These are phyloP conservation scores for Corvus moneduloides DNA, from an alignment of 2,113 vertebrate genomes.

Conservation along the genomic window DNA sequence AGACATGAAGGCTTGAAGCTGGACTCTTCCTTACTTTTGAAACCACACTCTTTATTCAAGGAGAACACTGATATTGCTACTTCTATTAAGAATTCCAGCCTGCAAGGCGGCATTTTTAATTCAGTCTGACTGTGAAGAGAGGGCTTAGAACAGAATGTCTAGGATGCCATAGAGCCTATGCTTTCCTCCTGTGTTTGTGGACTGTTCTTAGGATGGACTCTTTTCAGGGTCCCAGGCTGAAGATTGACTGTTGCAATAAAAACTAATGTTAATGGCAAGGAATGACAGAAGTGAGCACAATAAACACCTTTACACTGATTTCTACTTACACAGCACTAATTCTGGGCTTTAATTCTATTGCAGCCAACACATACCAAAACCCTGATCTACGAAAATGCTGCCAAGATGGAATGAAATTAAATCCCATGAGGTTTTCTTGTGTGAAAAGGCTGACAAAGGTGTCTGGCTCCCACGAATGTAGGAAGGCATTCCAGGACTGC, in stretches of 20 bases:
- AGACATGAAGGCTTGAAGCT: background rate
- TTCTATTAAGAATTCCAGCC: background rate
- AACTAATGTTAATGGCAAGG: background rate
- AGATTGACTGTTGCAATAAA: background rate
- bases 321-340: background rate
- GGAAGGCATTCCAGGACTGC: background rate
- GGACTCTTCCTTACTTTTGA: background rate
- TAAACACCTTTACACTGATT: background rate
- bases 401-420: conserved; percentile 54
- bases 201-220: background rate
- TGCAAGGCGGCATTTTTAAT: background rate
- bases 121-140: background rate
- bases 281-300: background rate
- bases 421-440: conserved; percentile 40
- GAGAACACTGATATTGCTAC: background rate
- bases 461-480: background rate
- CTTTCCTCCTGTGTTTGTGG: background rate
- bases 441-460: background rate
- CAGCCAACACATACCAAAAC: conserved; percentile 55
- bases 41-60: background rate
- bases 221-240: background rate
- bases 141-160: background rate
- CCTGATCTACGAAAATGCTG: conserved; percentile 49
- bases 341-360: background rate
- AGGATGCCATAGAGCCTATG: too few relatives aligned